phyloP scores from a whole-genome alignment of 2,888 invertebrate genomes.

The Elmis aenea region DNA sequence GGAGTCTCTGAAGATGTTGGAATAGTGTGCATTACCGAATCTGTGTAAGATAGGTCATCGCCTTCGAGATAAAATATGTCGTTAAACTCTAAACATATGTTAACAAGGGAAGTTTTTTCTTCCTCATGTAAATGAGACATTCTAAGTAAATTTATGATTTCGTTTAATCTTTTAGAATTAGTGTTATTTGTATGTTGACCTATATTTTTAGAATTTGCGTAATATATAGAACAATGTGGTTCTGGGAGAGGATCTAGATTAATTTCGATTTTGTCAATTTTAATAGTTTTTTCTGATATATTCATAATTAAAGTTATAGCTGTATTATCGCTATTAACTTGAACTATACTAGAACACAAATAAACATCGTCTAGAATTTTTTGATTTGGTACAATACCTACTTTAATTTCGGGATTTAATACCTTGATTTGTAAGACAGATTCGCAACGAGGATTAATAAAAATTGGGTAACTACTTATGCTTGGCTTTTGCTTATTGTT shows the following conservation, averaged over 20 bases:
- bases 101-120: slow-evolving; percentile 16
- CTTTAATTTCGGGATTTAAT: slow-evolving; percentile 2
- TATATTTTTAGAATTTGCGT: too few species aligned
- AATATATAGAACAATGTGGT: too few species aligned
- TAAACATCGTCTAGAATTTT: background rate
- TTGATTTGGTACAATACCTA: slow-evolving; percentile 1
- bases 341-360: slow-evolving; percentile 1
- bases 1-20: slow-evolving; percentile 17
- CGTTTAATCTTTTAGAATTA: background rate
- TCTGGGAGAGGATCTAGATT: too few species aligned
- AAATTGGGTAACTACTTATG: too few species aligned
- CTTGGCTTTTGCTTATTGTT: too few species aligned
- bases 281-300: too few species aligned
- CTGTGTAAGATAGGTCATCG: slow-evolving; percentile 7
- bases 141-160: too few species aligned
- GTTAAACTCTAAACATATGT: slow-evolving; percentile 11
- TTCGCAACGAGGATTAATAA: slow-evolving; percentile 3
- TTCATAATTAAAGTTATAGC: slow-evolving; percentile 5
- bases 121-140: slow-evolving; percentile 20
- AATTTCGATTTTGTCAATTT: too few species aligned
- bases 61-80: slow-evolving; percentile 11
- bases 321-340: slow-evolving; percentile 1
- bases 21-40: slow-evolving; percentile 14
- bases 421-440: background rate
- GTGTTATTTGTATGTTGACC: background rate